These are phyloP conservation scores for Galeruca laticollis DNA, from an alignment of 2,888 invertebrate species.

Conservation along the genomic window DNA sequence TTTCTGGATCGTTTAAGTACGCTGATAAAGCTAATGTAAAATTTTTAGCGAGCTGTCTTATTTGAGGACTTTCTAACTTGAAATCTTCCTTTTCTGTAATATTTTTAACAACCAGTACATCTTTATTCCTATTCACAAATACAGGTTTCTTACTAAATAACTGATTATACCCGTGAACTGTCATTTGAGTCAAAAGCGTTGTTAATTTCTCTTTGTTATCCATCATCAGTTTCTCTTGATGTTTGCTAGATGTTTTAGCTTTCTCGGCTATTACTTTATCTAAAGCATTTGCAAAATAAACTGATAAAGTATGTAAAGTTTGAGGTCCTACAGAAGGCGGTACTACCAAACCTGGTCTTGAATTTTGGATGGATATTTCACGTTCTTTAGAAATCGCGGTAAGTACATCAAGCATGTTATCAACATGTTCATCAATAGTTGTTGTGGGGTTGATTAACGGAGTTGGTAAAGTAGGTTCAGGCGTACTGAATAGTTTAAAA, in stretches of 20 bases:
- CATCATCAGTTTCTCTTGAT: constrained; percentile 51
- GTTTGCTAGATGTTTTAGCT: constrained; percentile 42
- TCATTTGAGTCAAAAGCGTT: constrained; percentile 75
- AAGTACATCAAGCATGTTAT: constrained; percentile 78
- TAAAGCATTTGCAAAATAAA: constrained; percentile 82
- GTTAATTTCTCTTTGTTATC: constrained; percentile 68
- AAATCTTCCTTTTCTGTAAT: constrained; percentile 14
- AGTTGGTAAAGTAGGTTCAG: constrained; percentile 54
- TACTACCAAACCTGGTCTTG: constrained; percentile 75
- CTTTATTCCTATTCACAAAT: constrained; percentile 11
- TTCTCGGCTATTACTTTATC: constrained; percentile 70
- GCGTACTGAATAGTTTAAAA: constrained; percentile 48
- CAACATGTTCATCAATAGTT: constrained; percentile 75
- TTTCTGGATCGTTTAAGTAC: constrained; percentile 86
- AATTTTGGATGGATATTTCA: constrained; percentile 67
- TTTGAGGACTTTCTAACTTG: constrained; percentile 70
- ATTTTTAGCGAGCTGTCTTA: constrained; percentile 84
- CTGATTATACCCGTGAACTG: constrained; percentile 74
- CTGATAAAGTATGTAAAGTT: constrained; percentile 81
- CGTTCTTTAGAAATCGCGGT: constrained; percentile 71
- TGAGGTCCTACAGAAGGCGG: constrained; percentile 83
- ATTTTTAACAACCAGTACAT: constrained; percentile 10
- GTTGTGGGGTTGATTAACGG: constrained; percentile 61
- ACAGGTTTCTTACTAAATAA: constrained; percentile 61
- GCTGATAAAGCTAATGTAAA: constrained; percentile 87